Base-by-base conservation (phyloP, 2,888 invertebrate species). In the Drosophila limbata region DNA sequence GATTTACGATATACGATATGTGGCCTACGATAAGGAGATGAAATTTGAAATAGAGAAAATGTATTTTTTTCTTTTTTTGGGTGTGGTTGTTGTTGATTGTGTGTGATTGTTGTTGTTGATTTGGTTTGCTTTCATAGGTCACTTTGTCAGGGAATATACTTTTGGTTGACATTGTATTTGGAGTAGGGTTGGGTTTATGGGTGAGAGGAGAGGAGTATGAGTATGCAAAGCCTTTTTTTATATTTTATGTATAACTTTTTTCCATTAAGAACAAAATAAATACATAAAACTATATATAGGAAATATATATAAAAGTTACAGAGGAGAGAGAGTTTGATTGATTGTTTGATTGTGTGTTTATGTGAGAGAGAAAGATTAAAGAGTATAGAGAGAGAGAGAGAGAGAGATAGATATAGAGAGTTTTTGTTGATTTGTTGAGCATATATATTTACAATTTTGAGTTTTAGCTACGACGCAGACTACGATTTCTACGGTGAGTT, bases 151-250 rank as follows among this genome's bases (percentile, higher is more conserved):
- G 31, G 8, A 45, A 19, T 53, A 44, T 31, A 28, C 42, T 42
- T 21, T 73, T 57, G 42, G 25, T 47, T 44, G 40, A 21, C n/a
- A 53, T 15, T 47, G 47, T 28, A 57, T 44, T 52, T 55, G 56
- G 62, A 35, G 19, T 52, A 33, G 65, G 44, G 47, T 53, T 42
- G 65, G 44, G 48, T 25, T 53, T 45, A 44, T 40, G 40, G 79
- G 77, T 80, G 79, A 74, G 77, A 13, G 60, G 66, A 65, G 69
- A 75, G 64, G 64, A 57, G 72, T 83, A 90, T 91, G 90, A 90
- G 84, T 89, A 90, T 90, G 91, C 89, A 75, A 91, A 91, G 90
- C 90, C 70, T 81, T 81, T 57, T 40, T 74, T 61, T 60, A 68
- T 68, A 70, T 85, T 81, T 85, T 86, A 80, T 90, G 83, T 86